These are phyloP conservation scores for Empidonax alnorum DNA, from an alignment of 2,113 vertebrate genomes.

Conservation along the genomic window DNA sequence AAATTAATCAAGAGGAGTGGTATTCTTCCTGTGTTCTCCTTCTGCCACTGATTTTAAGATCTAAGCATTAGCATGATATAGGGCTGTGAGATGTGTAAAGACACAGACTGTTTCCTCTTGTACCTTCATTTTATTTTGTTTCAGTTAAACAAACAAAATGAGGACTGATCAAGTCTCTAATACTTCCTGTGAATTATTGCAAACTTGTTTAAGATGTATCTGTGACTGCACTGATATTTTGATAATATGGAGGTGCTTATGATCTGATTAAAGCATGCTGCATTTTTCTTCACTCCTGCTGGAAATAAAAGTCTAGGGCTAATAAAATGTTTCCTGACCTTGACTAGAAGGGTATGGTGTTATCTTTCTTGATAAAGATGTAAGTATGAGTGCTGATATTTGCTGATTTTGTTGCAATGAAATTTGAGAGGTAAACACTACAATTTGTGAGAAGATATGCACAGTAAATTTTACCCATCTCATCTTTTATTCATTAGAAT, in stretches of 20 bases:
- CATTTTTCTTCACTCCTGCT: constrained; percentile 17
- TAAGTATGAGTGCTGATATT: neutral
- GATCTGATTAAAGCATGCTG: neutral
- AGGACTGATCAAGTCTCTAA: neutral
- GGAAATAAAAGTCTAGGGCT: constrained; percentile 10
- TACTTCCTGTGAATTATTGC: neutral
- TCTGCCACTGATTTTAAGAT: neutral
- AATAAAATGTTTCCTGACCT: constrained; percentile 34
- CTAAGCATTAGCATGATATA: neutral
- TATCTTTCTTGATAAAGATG: neutral
- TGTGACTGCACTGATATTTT: neutral
- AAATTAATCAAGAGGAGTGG: neutral
- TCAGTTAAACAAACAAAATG: neutral
- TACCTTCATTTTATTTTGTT: neutral
- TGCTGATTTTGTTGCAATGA: neutral
- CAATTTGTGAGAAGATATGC: neutral
- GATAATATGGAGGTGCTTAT: constrained; percentile 15
- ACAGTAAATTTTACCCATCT: neutral
- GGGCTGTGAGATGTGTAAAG: neutral
- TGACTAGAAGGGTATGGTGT: neutral
- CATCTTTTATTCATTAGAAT: neutral
- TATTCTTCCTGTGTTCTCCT: neutral
- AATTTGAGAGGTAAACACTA: neutral
- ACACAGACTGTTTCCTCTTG: neutral
- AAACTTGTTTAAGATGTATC: neutral